Evolutionary conservation across 2,888 invertebrate genomes (phyloP).

Genomic region (Cheiracanthium punctorium): DNA sequence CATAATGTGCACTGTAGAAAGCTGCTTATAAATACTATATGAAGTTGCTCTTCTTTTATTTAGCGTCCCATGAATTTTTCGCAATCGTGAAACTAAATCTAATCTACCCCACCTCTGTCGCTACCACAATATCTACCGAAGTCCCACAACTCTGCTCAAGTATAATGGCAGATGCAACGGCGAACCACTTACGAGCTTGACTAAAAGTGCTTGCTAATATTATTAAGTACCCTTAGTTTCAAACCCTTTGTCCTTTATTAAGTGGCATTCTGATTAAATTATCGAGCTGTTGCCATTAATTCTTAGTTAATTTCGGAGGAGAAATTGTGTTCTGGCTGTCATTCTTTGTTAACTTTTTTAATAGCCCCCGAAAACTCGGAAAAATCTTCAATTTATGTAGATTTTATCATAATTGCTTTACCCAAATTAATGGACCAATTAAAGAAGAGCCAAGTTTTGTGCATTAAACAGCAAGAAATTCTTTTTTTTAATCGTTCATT

Average conservation of each 20-base stretch:
- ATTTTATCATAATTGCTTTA: no score
- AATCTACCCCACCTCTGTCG: not conserved
- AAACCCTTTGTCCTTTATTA: conserved; percentile 60
- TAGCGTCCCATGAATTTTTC: no score
- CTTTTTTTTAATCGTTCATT: no score
- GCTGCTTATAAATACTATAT: no score
- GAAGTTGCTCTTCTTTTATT: no score
- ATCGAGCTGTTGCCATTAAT: conserved; percentile 59
- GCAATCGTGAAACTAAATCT: not conserved
- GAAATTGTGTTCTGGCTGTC: not conserved
- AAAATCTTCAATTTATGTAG: no score
- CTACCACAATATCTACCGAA: not conserved
- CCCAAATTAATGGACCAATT: no score
- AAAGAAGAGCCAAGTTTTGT: no score
- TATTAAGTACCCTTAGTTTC: conserved; percentile 46
- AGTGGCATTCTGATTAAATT: conserved; percentile 64
- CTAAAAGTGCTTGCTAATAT: conserved; percentile 18
- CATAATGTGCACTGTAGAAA: no score
- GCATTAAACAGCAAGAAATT: no score
- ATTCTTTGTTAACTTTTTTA: not conserved
- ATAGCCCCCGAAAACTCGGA: no score
- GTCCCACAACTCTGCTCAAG: not conserved
- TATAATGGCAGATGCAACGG: not conserved
- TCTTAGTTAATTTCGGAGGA: conserved; percentile 44
- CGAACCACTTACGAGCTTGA: not conserved